Conservation (phyloP, 1,140 invertebrate genomes). For the Ostrea edulis region DNA sequence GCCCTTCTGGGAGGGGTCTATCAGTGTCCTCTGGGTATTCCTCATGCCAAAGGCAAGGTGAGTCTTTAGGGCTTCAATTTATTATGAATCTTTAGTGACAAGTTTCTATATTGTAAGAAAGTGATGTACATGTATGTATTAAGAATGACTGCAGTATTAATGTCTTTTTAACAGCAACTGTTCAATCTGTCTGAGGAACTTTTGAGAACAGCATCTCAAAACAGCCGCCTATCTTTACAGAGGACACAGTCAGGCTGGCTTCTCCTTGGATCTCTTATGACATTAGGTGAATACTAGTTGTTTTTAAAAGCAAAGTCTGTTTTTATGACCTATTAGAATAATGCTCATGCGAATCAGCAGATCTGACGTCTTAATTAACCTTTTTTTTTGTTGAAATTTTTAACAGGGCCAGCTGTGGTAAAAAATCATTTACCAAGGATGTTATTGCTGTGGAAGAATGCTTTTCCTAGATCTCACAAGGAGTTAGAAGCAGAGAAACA, state of each 20-base stretch:
- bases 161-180: constrained; percentile 84
- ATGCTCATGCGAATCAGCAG: neutral
- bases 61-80: neutral
- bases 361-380: no score
- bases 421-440: constrained; percentile 87
- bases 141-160: no score
- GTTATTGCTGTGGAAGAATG: constrained; percentile 97
- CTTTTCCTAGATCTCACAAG: constrained; percentile 93
- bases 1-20: constrained; percentile 95
- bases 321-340: neutral
- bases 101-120: no score
- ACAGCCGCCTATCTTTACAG: constrained; percentile 95
- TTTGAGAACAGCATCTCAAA: constrained; percentile 97
- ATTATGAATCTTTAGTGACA: no score
- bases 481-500: constrained; percentile 98
- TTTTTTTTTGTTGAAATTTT: constrained; percentile 36
- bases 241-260: constrained; percentile 98
- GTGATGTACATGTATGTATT: no score
- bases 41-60: constrained; percentile 95
- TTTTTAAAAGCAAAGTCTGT: neutral
- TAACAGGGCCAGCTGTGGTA: constrained; percentile 90
- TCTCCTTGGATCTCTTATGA: constrained; percentile 97
- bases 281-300: constrained; percentile 85
- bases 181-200: constrained; percentile 98
- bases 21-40: constrained; percentile 95